Evolutionary conservation across 2,888 invertebrate species (phyloP).

Genomic region (Dromius quadrimaculatus): DNA sequence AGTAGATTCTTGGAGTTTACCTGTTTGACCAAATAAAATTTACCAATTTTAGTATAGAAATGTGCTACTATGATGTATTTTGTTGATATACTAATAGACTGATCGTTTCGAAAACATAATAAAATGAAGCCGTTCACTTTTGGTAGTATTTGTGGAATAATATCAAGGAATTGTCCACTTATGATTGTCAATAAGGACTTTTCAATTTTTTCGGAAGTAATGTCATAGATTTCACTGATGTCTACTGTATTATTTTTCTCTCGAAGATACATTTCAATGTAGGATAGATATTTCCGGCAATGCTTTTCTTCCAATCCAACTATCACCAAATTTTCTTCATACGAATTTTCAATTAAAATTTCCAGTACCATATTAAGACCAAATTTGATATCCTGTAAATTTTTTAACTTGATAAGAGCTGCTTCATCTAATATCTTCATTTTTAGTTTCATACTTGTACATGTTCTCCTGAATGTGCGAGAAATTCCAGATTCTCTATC

Average conservation of each 20-base stretch:
- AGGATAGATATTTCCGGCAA: not conserved
- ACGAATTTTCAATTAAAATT: constrained; percentile 4
- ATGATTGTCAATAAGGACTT: constrained; percentile 3
- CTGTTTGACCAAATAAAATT: constrained; percentile 7
- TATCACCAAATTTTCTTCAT: not conserved
- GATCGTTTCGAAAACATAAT: constrained; percentile 2
- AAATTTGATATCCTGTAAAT: constrained; percentile 9
- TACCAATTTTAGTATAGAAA: not conserved
- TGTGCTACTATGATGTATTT: constrained; percentile 4
- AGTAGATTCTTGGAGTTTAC: not conserved
- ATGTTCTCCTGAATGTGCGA: not conserved
- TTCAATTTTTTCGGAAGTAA: not conserved
- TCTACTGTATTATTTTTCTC: not conserved
- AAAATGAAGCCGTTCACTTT: not conserved
- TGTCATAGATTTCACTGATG: not conserved
- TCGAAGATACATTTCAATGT: constrained; percentile 7
- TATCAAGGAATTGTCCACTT: not conserved
- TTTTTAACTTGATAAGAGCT: not conserved
- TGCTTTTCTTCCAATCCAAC: constrained; percentile 5
- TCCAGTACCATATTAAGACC: not conserved
- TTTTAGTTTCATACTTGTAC: not conserved
- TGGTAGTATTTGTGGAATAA: not conserved
- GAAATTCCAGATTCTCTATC: not conserved
- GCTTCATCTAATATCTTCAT: not conserved
- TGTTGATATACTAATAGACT: not conserved